These are phyloP conservation scores for Gymnorhina tibicen DNA, from an alignment of 2,113 vertebrate genomes.

Conservation along the genomic window DNA sequence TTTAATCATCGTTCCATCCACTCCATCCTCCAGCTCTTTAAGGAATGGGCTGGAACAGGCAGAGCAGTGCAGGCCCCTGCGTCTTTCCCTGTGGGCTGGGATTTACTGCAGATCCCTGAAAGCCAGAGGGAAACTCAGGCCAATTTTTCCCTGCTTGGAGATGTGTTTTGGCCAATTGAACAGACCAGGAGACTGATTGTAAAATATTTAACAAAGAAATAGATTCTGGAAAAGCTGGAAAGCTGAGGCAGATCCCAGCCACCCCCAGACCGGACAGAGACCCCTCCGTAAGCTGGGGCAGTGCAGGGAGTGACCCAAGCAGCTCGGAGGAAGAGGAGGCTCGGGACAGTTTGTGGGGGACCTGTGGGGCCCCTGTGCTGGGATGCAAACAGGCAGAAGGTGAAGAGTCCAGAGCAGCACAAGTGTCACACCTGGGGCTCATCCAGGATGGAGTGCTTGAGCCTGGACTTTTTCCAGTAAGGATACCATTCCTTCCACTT, in stretches of 20 bases:
- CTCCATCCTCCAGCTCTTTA: not conserved
- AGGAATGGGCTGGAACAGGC: not conserved
- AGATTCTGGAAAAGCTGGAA: not conserved
- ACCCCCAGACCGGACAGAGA: not conserved
- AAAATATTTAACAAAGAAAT: not conserved
- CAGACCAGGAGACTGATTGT: rapidly evolving
- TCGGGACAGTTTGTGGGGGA: too few relatives aligned
- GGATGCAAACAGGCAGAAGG: not conserved
- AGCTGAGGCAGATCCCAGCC: not conserved
- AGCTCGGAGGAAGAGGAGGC: not conserved
- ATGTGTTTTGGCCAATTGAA: not conserved
- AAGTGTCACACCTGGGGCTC: not conserved
- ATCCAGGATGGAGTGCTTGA: not conserved
- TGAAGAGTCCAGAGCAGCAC: not conserved
- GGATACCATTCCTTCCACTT: not conserved
- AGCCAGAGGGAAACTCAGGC: not conserved
- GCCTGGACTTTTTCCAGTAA: not conserved
- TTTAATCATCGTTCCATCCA: not conserved
- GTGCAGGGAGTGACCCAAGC: not conserved
- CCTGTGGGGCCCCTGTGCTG: rapidly evolving
- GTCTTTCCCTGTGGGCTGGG: not conserved
- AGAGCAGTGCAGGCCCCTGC: not conserved
- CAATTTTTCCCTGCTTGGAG: not conserved
- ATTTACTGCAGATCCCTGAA: not conserved
- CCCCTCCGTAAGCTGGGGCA: not conserved